A percentile compares a stretch with the other conserved stretches of the same genome.
Evolutionary conservation across 1,140 invertebrate genomes (phyloP).

Genomic region (Galleria mellonella): DNA sequence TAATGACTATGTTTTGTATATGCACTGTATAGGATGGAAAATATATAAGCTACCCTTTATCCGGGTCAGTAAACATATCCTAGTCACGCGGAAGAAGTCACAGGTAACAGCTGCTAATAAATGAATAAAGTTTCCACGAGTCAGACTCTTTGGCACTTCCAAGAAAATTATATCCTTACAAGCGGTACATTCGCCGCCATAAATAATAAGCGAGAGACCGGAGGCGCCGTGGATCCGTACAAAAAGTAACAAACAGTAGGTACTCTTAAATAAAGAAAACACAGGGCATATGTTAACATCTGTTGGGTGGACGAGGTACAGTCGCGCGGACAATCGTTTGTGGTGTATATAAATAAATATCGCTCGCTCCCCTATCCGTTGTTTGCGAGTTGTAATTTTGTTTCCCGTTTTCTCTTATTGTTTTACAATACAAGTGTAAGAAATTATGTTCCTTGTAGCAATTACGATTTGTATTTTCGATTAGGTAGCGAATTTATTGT

Average conservation of each 20-base stretch:
- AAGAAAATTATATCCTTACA: not conserved
- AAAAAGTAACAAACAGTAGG: conserved; percentile 66
- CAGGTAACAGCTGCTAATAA: too few relatives aligned
- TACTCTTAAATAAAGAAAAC: conserved; percentile 72
- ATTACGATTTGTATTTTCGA: too few relatives aligned
- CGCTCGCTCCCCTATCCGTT: conserved; percentile 9
- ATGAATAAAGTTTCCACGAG: too few relatives aligned
- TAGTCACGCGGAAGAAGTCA: too few relatives aligned
- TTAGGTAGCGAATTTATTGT: too few relatives aligned
- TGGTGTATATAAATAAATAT: conserved; percentile 26
- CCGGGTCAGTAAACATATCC: too few relatives aligned
- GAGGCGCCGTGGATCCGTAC: conserved; percentile 63
- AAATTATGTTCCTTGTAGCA: too few relatives aligned
- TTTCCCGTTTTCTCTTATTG: not conserved
- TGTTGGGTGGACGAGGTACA: conserved; percentile 35
- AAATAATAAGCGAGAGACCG: conserved; percentile 69
- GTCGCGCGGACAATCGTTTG: conserved; percentile 13
- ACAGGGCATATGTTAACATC: conserved; percentile 66
- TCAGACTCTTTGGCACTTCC: not conserved
- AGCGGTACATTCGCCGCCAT: conserved; percentile 54
- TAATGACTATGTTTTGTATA: too few relatives aligned
- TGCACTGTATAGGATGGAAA: too few relatives aligned
- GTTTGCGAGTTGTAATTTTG: not conserved
- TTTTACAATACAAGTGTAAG: not conserved
- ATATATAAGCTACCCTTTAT: too few relatives aligned